phyloP scores from a whole-genome alignment of 1,140 invertebrate genomes.

The Drosophila littoralis region DNA sequence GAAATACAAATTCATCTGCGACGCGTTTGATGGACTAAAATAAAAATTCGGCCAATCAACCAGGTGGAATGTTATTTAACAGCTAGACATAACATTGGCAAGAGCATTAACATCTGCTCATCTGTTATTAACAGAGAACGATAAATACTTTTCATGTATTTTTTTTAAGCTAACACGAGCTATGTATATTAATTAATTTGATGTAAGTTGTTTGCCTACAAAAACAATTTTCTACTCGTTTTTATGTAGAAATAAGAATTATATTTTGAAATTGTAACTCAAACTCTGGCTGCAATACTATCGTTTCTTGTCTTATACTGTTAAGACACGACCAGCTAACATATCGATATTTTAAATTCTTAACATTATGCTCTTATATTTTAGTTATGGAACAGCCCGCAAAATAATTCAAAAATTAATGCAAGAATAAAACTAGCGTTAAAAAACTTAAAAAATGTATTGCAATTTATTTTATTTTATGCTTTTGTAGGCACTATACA shows the following conservation, averaged over 20 bases:
- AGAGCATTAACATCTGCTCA: not conserved
- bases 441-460: not conserved
- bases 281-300: not conserved
- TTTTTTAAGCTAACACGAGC: not conserved
- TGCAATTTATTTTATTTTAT: not conserved
- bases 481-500: no score
- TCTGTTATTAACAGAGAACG: conserved; percentile 8
- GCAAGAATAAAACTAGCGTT: not conserved
- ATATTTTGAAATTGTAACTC: not conserved
- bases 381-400: not conserved
- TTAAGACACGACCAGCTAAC: not conserved
- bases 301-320: not conserved
- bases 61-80: conserved; percentile 48
- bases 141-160: not conserved
- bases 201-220: no score
- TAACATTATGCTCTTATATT: not conserved
- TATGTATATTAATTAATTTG: no score
- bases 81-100: conserved; percentile 3
- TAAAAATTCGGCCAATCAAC: conserved; percentile 43
- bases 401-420: not conserved
- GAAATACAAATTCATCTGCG: conserved; percentile 32
- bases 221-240: no score
- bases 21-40: conserved; percentile 43
- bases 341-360: not conserved
- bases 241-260: not conserved